Evolutionary conservation across 2,888 invertebrate genomes (phyloP), one percentile per base, ranked within the genome.

Genomic region (Chrysolina oricalcia): DNA sequence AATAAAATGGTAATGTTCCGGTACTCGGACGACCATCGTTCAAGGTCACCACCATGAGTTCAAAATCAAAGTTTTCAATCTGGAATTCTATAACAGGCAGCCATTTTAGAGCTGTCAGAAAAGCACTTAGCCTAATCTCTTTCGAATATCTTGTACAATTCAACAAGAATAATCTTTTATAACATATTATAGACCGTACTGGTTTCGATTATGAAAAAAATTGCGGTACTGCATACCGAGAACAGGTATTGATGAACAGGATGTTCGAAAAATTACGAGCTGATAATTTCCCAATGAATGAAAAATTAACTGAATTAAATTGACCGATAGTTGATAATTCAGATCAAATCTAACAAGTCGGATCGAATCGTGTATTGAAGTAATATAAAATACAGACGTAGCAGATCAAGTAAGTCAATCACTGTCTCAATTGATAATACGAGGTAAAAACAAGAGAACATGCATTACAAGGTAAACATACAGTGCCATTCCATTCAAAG

Each of bases 81-180:
- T 75, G 65, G 70, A 75, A 73, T 73, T 71, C 68, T 74, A 75
- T 65, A 74, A 75, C 72, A 72, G 70, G 75, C 73, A 73, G 69
- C 73, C 43, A 65, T 78, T 78, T 80, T 74, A 70, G 73, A 77
- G 74, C 81, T 77, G 81, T 81, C 79, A 81, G 72, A 71, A 73
- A 75, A 81, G 79, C 79, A 79, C 81, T 81, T 81, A 80, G 76
- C 64, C 75, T 78, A 78, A 78, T 78, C 78, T 78, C 67, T 35
- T 66, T 46, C 46, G 68, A 71, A 75, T 75, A 78, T 78, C 78
- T 75, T 74, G 78, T 56, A 68, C 71, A 72, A 78, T 78, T 78
- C 74, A 78, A 76, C 75, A 70, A 78, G 75, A 72, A 76, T 78
- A 72, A 69, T 71, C 72, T 72, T 73, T 76, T 74, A 78, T 72